Percentiles rank a stretch among this genome's conserved stretches.
These are phyloP conservation scores for Orussus abietinus DNA, from an alignment of 1,140 invertebrate genomes.

Conservation along the genomic window DNA sequence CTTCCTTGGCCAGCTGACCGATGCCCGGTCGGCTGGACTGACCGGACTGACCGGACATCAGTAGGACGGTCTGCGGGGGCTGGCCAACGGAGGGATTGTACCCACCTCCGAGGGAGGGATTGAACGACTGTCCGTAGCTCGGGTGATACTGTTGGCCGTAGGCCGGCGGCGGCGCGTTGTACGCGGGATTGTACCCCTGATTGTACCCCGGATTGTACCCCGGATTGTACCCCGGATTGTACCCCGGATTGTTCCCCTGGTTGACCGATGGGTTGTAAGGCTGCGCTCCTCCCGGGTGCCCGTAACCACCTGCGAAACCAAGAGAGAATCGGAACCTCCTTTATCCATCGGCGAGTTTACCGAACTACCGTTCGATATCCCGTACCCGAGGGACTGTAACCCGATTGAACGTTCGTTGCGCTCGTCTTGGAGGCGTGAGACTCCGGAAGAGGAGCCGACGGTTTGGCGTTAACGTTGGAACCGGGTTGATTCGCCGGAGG, in stretches of 20 bases:
- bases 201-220: neutral
- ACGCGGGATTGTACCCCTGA: slow-evolving; percentile 11
- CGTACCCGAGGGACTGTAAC: slow-evolving; percentile 12
- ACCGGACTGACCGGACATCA: slow-evolving; percentile 25
- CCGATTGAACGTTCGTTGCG: slow-evolving; percentile 38
- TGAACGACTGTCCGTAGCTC: slow-evolving; percentile 26
- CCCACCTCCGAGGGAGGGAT: slow-evolving; percentile 13
- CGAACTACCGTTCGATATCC: too few species aligned
- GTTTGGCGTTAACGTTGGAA: slow-evolving; percentile 22
- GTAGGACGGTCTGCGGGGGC: slow-evolving; percentile 35
- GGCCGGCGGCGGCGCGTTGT: slow-evolving; percentile 10
- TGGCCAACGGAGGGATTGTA: slow-evolving; percentile 32
- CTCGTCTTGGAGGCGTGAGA: slow-evolving; percentile 37
- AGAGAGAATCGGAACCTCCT: slow-evolving; percentile 8
- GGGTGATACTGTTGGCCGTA: slow-evolving; percentile 29
- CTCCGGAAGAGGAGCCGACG: slow-evolving; percentile 41
- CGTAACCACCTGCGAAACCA: slow-evolving; percentile 16
- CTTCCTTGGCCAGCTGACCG: slow-evolving; percentile 50
- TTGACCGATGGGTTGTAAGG: slow-evolving; percentile 14
- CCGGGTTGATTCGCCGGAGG: slow-evolving; percentile 21
- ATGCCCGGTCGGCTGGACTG: slow-evolving; percentile 38
- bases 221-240: slow-evolving; percentile 12
- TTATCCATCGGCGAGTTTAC: too few species aligned
- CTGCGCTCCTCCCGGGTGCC: slow-evolving; percentile 15
- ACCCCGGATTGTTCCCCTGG: slow-evolving; percentile 8